These are phyloP conservation scores for Willisornis vidua DNA, from an alignment of 2,113 vertebrate genomes.

Conservation along the genomic window DNA sequence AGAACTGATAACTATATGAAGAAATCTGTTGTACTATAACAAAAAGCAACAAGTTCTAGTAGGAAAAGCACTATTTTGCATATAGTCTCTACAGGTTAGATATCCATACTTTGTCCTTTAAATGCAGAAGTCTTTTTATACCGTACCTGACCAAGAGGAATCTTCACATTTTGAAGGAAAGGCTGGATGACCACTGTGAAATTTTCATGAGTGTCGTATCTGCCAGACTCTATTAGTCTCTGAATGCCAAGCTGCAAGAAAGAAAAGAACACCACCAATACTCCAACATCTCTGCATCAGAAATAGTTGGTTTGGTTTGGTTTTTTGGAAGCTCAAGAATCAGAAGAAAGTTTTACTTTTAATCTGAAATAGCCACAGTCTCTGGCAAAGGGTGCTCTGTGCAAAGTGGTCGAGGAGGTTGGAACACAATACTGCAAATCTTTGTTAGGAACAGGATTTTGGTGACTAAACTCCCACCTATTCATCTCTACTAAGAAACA, in stretches of 20 bases:
- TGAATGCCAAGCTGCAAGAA: slow-evolving; percentile 72
- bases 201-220: slow-evolving; percentile 82
- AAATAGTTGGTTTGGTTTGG: not conserved
- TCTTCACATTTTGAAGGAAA: slow-evolving; percentile 69
- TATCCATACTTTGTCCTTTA: not conserved
- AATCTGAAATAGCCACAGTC: not conserved
- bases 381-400: not conserved
- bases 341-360: not conserved
- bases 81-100: not conserved
- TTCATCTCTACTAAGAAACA: not conserved
- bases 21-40: not conserved
- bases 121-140: not conserved
- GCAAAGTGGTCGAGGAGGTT: not conserved
- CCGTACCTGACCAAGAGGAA: slow-evolving; percentile 76
- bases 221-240: slow-evolving; percentile 80
- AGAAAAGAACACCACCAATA: not conserved
- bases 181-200: slow-evolving; percentile 90
- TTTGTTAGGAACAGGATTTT: not conserved
- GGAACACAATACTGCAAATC: not conserved
- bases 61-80: not conserved
- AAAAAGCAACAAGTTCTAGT: not conserved
- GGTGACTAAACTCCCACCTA: not conserved
- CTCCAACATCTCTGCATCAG: not conserved
- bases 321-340: not conserved
- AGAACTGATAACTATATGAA: not conserved